Base-by-base conservation (phyloP, 1,140 invertebrate species). In the Tetranychus urticae region DNA sequence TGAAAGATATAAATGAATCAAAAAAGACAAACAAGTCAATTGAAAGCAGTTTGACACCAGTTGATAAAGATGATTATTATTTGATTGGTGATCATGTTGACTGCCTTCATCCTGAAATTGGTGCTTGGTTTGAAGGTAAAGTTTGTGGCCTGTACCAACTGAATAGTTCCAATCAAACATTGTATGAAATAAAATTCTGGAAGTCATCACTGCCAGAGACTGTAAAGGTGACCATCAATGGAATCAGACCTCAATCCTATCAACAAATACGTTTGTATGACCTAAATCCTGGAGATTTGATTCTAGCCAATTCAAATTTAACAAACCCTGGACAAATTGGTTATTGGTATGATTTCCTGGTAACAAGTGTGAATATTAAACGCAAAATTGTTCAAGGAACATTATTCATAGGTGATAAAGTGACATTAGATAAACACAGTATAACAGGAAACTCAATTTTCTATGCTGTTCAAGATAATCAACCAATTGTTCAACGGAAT, bases 221-320 rank as follows among this genome's bases (percentile, higher is more conserved):
- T 23, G 33, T 54, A 8, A 10, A n/a, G 47, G 34, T 56, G 23
- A 8, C 0, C n/a, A 34, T 61, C 4, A 7, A 35, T 7, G 46
- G 78, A 64, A 77, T 88, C 63, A 74, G 85, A 64, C 85, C 85
- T 2, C 73, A 83, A 65, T 78, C 82, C 2, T 71, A 76, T 63
- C 73, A 70, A 46, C 68, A 73, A 46, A 69, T 85, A 47, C 67
- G 75, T 48, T 70, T 80, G 56, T 67, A 75, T 5, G 72, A 83
- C 57, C 67, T 86, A 13, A 71, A 78, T 67, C 66, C 74, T 33
- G 81, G 79, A 12, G 74, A 81, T 60, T 77, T 67, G 62, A 77
- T 87, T 4, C 80, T 88, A 77, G 74, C 82, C 0, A 88, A 87
- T 74, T 80, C 84, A 66, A 86, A 87, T 69, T 74, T 80, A 48